phyloP scores from a whole-genome alignment of 53 echinoderm and acorn worm species.

The Henricia sp. region DNA sequence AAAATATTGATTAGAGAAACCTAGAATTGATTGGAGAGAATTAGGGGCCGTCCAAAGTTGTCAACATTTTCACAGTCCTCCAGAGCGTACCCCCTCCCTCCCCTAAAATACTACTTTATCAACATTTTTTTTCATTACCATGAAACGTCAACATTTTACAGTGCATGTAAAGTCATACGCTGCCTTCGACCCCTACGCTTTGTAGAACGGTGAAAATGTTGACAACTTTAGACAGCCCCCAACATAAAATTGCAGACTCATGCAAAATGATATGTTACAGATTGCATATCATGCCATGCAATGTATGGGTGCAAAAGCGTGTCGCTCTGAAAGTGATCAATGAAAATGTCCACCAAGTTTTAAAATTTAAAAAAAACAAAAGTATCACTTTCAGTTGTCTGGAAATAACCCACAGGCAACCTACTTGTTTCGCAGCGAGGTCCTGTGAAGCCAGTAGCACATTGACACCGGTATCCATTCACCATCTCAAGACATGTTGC shows the following conservation, averaged over 20 bases:
- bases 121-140: too few relatives aligned
- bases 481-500: constrained; percentile 35
- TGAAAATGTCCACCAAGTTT: background rate
- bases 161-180: too few relatives aligned
- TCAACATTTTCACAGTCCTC: too few relatives aligned
- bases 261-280: background rate
- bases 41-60: too few relatives aligned
- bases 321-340: background rate
- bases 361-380: background rate
- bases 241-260: constrained; percentile 1
- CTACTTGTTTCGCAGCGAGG: constrained; percentile 63
- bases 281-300: background rate
- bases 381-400: background rate
- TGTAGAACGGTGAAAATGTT: too few relatives aligned
- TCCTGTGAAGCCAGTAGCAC: constrained; percentile 49
- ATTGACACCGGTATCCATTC: constrained; percentile 42
- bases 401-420: background rate
- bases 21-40: background rate
- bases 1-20: constrained; percentile 8
- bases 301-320: background rate
- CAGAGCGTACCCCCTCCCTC: too few relatives aligned
- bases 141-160: too few relatives aligned
- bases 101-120: too few relatives aligned
- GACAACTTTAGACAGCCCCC: too few relatives aligned
- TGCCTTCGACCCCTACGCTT: too few relatives aligned